A percentile compares a stretch with the other conserved stretches of the same genome.
These are phyloP conservation scores for Chrysomela aeneicollis DNA, from an alignment of 2,888 invertebrate genomes.

Conservation along the genomic window DNA sequence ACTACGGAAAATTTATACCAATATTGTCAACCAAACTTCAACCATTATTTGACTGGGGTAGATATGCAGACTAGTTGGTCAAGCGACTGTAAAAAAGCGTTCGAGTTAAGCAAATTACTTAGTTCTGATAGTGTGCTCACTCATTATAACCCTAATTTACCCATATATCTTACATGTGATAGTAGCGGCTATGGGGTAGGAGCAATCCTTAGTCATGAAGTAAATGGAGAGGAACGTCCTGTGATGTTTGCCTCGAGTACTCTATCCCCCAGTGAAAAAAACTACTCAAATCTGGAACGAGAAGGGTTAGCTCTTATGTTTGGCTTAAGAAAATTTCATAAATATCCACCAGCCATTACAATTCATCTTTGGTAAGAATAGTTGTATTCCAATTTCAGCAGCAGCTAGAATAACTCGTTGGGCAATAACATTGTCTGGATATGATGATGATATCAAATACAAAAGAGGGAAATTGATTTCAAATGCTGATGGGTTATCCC, in stretches of 20 bases:
- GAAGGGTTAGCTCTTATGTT: slow-evolving; percentile 53
- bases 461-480: slow-evolving; percentile 27
- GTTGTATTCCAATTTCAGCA: slow-evolving; percentile 32
- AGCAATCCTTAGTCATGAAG: slow-evolving; percentile 39
- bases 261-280: slow-evolving; percentile 49
- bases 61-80: slow-evolving; percentile 33
- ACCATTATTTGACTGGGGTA: slow-evolving; percentile 32
- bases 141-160: slow-evolving; percentile 39
- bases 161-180: slow-evolving; percentile 41
- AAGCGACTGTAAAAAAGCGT: slow-evolving; percentile 32
- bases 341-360: slow-evolving; percentile 47
- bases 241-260: too few species aligned
- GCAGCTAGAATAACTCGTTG: slow-evolving; percentile 32
- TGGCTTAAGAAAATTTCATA: slow-evolving; percentile 51
- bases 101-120: slow-evolving; percentile 41
- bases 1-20: slow-evolving; percentile 27
- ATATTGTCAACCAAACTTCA: slow-evolving; percentile 39
- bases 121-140: slow-evolving; percentile 34
- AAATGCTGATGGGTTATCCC: slow-evolving; percentile 30
- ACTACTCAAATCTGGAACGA: slow-evolving; percentile 51
- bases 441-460: slow-evolving; percentile 37
- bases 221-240: too few species aligned
- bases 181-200: slow-evolving; percentile 42
- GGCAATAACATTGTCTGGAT: slow-evolving; percentile 32
- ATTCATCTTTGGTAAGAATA: slow-evolving; percentile 38